phyloP scores from a whole-genome alignment of 2,888 invertebrate species.

The Eubasilissa splendida region DNA sequence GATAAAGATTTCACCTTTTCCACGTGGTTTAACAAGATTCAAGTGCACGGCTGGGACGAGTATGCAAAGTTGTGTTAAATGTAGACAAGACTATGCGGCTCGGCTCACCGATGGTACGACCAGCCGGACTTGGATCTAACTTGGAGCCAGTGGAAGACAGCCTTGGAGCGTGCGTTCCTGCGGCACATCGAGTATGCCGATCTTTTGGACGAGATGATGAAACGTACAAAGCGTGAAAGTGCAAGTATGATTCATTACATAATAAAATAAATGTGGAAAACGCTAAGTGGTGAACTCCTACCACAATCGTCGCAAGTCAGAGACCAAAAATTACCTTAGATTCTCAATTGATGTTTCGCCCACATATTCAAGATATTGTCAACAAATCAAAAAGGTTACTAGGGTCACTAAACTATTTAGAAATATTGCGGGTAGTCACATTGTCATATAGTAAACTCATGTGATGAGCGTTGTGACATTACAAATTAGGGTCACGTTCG shows the following conservation, averaged over 20 bases:
- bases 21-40: conserved; percentile 60
- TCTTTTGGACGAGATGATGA: conserved; percentile 59
- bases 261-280: neutral
- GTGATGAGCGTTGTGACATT: too few relatives aligned
- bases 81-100: conserved; percentile 57
- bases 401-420: too few relatives aligned
- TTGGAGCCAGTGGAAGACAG: conserved; percentile 61
- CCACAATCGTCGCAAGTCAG: neutral
- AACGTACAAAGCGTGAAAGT: neutral
- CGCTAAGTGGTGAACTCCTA: neutral
- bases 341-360: conserved; percentile 18
- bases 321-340: conserved; percentile 30
- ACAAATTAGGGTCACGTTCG: too few relatives aligned
- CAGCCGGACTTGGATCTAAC: conserved; percentile 58
- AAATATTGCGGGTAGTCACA: too few relatives aligned
- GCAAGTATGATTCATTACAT: neutral
- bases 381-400: conserved; percentile 42
- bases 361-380: neutral
- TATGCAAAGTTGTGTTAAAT: conserved; percentile 44
- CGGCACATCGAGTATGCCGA: conserved; percentile 60
- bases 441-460: too few relatives aligned
- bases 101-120: conserved; percentile 60
- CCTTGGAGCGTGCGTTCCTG: conserved; percentile 58
- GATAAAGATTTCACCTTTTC: conserved; percentile 36
- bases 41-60: conserved; percentile 59